Percentiles rank a stretch among this genome's conserved stretches.
phyloP scores from a whole-genome alignment of 1,140 invertebrate species.

The Drosophila carrolli region DNA sequence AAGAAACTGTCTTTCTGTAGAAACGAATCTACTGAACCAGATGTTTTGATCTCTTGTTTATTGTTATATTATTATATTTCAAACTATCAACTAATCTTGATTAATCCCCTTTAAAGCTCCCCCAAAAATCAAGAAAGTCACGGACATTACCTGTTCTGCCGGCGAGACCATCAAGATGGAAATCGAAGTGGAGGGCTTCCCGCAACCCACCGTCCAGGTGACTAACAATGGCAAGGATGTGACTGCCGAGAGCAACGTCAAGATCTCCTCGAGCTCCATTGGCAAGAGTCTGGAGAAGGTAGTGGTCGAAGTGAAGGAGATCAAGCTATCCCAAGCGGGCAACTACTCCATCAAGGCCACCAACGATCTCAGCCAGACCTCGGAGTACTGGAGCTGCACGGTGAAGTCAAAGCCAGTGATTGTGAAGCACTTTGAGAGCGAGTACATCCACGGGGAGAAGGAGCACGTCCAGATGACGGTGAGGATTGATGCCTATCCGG shows the following conservation, averaged over 20 bases:
- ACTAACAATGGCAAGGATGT: slow-evolving; percentile 94
- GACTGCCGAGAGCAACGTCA: slow-evolving; percentile 88
- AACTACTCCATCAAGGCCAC: slow-evolving; percentile 96
- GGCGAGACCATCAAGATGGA: slow-evolving; percentile 89
- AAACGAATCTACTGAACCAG: neutral
- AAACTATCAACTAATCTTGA: neutral
- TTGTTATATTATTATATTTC: neutral
- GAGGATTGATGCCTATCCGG: slow-evolving; percentile 93
- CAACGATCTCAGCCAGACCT: slow-evolving; percentile 95
- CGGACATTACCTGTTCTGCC: slow-evolving; percentile 89
- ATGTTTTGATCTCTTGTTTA: neutral
- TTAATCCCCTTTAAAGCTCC: slow-evolving; percentile 86
- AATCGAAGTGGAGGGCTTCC: slow-evolving; percentile 93
- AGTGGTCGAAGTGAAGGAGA: slow-evolving; percentile 92
- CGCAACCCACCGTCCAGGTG: slow-evolving; percentile 92
- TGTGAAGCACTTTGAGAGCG: slow-evolving; percentile 88
- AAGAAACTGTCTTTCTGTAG: no score
- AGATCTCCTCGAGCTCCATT: slow-evolving; percentile 88
- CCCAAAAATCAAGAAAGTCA: slow-evolving; percentile 92
- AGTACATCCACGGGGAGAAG: slow-evolving; percentile 90
- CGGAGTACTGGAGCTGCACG: slow-evolving; percentile 92
- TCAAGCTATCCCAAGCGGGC: slow-evolving; percentile 93
- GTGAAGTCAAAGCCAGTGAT: slow-evolving; percentile 92
- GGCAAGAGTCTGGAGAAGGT: slow-evolving; percentile 85
- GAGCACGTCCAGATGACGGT: slow-evolving; percentile 92